Percentiles rank a stretch among this genome's conserved stretches.
Conservation (phyloP, 1,140 invertebrate species). For the Lepidostoma basale region DNA sequence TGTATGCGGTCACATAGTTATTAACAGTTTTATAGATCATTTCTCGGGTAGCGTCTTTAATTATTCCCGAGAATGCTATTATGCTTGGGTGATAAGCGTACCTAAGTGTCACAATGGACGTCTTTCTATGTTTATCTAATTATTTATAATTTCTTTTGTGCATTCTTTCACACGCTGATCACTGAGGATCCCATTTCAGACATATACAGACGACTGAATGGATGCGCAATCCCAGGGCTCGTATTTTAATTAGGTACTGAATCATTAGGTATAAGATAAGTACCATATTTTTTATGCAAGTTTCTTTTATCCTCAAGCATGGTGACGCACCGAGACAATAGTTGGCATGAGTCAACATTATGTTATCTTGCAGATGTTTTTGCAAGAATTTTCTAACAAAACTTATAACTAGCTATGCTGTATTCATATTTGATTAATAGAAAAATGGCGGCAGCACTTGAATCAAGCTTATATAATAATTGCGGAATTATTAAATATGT, state of each 20-base stretch:
- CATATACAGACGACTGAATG: background rate
- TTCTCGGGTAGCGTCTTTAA: slow-evolving; percentile 17
- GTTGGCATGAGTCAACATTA: no score
- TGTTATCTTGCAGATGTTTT: no score
- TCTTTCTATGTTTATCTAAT: slow-evolving; percentile 10
- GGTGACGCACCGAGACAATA: background rate
- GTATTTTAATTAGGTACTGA: background rate
- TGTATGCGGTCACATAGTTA: background rate
- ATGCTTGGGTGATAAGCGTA: background rate
- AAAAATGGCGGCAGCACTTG: no score
- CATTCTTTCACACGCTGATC: background rate
- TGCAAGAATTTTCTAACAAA: no score
- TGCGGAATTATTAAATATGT: no score
- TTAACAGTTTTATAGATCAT: background rate
- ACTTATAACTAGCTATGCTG: no score
- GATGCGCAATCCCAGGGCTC: background rate
- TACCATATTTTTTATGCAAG: background rate
- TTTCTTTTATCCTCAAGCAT: background rate
- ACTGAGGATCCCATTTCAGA: background rate
- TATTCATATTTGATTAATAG: no score
- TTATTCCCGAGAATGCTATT: slow-evolving; percentile 7
- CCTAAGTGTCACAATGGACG: background rate
- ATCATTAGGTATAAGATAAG: background rate
- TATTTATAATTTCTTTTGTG: slow-evolving; percentile 11
- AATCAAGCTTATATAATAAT: no score